Conservation (phyloP, 2,113 vertebrate species). For the Albula goreensis region DNA sequence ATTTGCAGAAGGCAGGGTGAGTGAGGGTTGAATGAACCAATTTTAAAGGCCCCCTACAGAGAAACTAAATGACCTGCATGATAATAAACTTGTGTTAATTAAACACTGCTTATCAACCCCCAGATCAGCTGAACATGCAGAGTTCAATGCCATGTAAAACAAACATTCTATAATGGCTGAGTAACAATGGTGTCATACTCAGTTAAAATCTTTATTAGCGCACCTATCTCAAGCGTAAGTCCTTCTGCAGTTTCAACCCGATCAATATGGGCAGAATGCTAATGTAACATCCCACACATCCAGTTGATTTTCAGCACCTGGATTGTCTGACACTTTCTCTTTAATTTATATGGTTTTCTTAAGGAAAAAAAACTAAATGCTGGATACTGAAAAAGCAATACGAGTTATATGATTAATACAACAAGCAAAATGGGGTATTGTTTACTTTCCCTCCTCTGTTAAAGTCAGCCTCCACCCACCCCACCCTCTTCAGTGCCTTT, state of each 20-base stretch:
- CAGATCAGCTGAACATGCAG: not conserved
- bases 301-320: constrained; percentile 9
- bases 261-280: constrained; percentile 36
- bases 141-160: not conserved
- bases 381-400: not conserved
- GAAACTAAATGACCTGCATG: too few relatives aligned
- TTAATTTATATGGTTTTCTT: constrained; percentile 2
- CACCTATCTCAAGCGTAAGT: not conserved
- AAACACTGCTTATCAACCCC: not conserved
- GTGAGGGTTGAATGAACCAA: too few relatives aligned
- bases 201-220: constrained; percentile 36
- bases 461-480: too few relatives aligned
- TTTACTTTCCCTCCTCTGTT: too few relatives aligned
- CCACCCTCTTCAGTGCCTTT: too few relatives aligned
- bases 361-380: not conserved
- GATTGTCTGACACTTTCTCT: constrained; percentile 25
- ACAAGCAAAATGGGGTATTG: too few relatives aligned
- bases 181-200: constrained; percentile 25
- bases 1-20: too few relatives aligned
- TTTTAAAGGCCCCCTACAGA: too few relatives aligned
- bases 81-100: not conserved
- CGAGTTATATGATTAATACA: too few relatives aligned
- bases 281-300: constrained; percentile 23
- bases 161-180: constrained; percentile 26
- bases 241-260: constrained; percentile 28